Base-by-base conservation (phyloP, 2,888 invertebrate species). In the Thecophora atra region DNA sequence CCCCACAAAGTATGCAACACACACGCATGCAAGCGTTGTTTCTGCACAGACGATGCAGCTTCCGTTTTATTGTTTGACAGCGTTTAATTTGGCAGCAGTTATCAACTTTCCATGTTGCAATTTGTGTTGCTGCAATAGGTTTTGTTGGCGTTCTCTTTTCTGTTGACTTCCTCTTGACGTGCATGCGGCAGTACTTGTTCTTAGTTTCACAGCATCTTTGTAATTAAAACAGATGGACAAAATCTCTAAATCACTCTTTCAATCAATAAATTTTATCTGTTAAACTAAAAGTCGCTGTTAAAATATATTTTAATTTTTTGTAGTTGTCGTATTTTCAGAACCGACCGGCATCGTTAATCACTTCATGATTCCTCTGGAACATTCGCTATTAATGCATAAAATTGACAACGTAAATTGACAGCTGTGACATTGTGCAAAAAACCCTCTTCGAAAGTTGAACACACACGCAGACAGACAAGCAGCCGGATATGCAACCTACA, bases 141-240 rank as follows among this genome's bases (percentile, higher is more conserved):
- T 37, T 37, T 37, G 37, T 47, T 47, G n/a, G 11, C 17, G 47
- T 47, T 47, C 17, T 47, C 47, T 17, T 47, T 1, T 47, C 17
- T 2, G 11, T 47, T 15, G 15, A 8, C 24, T 54, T 28, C 17
- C 52, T 52, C 7, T 68, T 68, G 24, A 13, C 19, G 51, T 21
- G 19, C 42, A 70, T 52, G 58, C 71, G 51, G 19, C 60, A 70
- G 62, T 28, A 71, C 60, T 65, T 64, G 30, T 56, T 76, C 42
- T 19, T 15, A 54, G 63, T 19, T 28, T 24, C 26, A 24, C 24
- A 70, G 62, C 42, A 44, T 70, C 56, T 63, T 54, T 37, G 73
- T 63, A 73, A 64, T 64, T 73, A 72, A 52, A 70, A 54, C 69
- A 70, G 70, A 64, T 62, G n/a, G n/a, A n/a, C n/a, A n/a, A n/a